phyloP scores from a whole-genome alignment of 2,113 vertebrate species.

The Pomatostomus ruficeps region DNA sequence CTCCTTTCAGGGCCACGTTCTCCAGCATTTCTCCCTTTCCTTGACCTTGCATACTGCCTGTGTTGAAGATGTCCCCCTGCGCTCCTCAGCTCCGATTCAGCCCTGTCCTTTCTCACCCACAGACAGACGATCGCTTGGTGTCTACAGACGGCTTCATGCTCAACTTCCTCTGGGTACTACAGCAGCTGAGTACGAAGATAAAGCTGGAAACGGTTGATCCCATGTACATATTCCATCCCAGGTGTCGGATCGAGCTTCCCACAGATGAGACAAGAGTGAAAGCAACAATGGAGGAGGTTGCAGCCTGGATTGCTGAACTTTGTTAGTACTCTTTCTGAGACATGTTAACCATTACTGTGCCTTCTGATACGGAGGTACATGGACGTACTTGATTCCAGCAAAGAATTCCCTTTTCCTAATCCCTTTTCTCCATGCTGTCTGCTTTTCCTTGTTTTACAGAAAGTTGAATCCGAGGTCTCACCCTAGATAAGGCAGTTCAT shows the following conservation, averaged over 20 bases:
- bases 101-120: not conserved
- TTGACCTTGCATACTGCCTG: not conserved
- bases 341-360: fast-evolving
- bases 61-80: not conserved
- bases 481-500: not conserved
- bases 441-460: not conserved
- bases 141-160: constrained; percentile 98
- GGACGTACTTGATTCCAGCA: not conserved
- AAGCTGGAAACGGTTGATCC: constrained; percentile 98
- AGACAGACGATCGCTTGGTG: constrained; percentile 96
- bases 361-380: not conserved
- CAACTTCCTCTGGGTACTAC: constrained; percentile 96
- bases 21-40: not conserved
- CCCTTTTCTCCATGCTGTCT: not conserved
- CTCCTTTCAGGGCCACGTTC: fast-evolving
- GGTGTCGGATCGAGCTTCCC: constrained; percentile 87
- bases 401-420: not conserved
- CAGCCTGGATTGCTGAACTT: constrained; percentile 85
- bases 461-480: not conserved
- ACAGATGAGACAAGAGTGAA: constrained; percentile 91
- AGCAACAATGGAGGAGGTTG: constrained; percentile 92
- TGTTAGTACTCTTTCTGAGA: constrained; percentile 72
- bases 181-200: constrained; percentile 97
- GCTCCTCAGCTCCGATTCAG: not conserved
- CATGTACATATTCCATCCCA: constrained; percentile 92